Conservation (phyloP, 2,113 vertebrate species). For the Beaufortia kweichowensis region DNA sequence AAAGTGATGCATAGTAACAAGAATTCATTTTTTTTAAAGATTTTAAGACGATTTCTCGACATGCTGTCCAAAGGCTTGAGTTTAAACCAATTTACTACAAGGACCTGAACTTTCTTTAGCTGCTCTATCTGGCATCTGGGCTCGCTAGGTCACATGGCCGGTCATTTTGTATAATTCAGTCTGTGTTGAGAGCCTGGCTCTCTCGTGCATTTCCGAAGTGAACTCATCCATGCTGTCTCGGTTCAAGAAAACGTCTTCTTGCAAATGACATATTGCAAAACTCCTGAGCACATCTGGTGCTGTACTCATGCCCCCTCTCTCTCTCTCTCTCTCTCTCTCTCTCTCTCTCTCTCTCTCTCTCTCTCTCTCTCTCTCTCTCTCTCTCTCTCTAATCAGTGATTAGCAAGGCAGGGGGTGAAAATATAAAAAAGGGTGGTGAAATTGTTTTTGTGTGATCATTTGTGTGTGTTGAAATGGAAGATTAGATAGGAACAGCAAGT, state of each 20-base stretch:
- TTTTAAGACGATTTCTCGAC: too few species aligned
- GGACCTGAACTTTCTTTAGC: conserved; percentile 41
- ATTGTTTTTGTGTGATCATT: conserved; percentile 20
- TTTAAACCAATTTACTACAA: conserved; percentile 23
- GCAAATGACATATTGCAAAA: conserved; percentile 58
- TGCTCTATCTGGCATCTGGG: conserved; percentile 20
- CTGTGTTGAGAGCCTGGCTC: conserved; percentile 17
- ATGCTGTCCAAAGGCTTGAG: background rate
- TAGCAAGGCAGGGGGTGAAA: conserved; percentile 35
- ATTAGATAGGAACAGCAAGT: conserved; percentile 31
- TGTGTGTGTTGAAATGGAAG: conserved; percentile 1
- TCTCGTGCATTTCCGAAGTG: conserved; percentile 54
- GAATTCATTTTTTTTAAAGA: background rate
- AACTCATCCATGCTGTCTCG: conserved; percentile 53
- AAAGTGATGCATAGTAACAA: background rate
- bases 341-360: background rate
- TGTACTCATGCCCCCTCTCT: conserved; percentile 45
- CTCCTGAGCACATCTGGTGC: conserved; percentile 60
- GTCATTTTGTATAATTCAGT: conserved; percentile 36
- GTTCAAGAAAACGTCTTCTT: conserved; percentile 51
- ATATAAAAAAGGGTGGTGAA: conserved; percentile 9
- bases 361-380: conserved; percentile 19
- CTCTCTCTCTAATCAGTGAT: conserved; percentile 46
- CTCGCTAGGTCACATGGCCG: conserved; percentile 32
- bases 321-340: conserved; percentile 25